Conservation (phyloP, 2,113 vertebrate species). For the Chascanopsetta lugubris region DNA sequence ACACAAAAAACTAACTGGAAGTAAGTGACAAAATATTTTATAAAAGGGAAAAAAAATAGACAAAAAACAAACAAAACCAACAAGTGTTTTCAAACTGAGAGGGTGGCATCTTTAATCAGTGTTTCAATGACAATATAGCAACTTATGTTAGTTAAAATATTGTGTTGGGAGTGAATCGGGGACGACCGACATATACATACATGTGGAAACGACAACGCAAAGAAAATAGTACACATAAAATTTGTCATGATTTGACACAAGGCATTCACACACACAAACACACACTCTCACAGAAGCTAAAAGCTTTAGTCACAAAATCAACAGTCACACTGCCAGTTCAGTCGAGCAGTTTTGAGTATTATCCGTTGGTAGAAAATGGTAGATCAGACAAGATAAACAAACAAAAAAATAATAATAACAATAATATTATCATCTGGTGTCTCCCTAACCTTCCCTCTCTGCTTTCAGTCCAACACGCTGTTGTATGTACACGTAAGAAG, state of each 20-base stretch:
- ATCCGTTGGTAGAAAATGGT: slow-evolving; percentile 71
- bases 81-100: slow-evolving; percentile 69
- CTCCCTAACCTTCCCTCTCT: slow-evolving; percentile 37
- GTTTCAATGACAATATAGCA: slow-evolving; percentile 71
- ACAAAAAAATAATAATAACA: slow-evolving; percentile 33
- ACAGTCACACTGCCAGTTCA: slow-evolving; percentile 44
- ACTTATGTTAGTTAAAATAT: slow-evolving; percentile 77
- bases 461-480: slow-evolving; percentile 36
- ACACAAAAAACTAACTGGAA: no score
- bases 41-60: not conserved
- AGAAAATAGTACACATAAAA: slow-evolving; percentile 60
- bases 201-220: slow-evolving; percentile 54
- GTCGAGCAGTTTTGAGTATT: slow-evolving; percentile 61
- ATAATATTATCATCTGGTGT: slow-evolving; percentile 40
- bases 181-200: slow-evolving; percentile 77
- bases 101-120: slow-evolving; percentile 74
- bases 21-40: no score
- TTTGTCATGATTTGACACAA: slow-evolving; percentile 42
- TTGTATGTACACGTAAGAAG: slow-evolving; percentile 73
- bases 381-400: slow-evolving; percentile 63
- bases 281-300: slow-evolving; percentile 16
- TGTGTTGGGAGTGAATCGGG: slow-evolving; percentile 68
- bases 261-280: slow-evolving; percentile 45
- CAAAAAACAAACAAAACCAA: slow-evolving; percentile 16
- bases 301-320: slow-evolving; percentile 6